Evolutionary conservation across 2,797 vertebrate species (phyloP), one percentile per base, ranked within the genome.

Genomic region (Sylvia borin): DNA sequence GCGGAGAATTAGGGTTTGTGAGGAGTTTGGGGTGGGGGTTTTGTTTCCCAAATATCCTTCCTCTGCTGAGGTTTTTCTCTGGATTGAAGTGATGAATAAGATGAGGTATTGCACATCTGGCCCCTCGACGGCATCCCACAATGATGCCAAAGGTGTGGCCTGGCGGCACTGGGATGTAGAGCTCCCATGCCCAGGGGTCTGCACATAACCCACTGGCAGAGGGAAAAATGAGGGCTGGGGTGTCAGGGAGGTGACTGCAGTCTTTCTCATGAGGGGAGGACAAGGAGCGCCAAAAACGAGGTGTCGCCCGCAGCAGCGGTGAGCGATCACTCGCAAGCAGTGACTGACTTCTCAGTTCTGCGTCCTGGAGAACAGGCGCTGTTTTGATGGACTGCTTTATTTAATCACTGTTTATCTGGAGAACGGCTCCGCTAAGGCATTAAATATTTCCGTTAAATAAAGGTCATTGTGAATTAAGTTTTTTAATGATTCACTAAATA

Each of bases 381-480:
- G 89, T 95, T 93, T 92, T 75, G 95, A 81, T 83, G 85, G 88
- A 71, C 92, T 83, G 84, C 55, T 94, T 93, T 86, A 90, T 92
- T 86, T 95, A 90, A 85, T 94, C 80, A 90, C 78, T 77, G 47
- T 93, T 77, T 90, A 82, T 81, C 67, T 80, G 76, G 18, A 61
- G 83, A 93, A 60, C 1, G 32, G 57, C 82, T 94, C 71, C 0
- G 5, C 75, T 68, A 90, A 68, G 73, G n/a, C 82, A 82, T 92
- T 78, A 89, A 90, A 93, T 94, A 88, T 90, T 96, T 88, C 84
- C 8, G 5, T 68, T 76, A 93, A 93, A 88, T 88, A 96, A 97
- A 96, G 94, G 83, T 94, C 93, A 77, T 58, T 78, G 68, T 80
- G 54, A 85, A 92, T 95, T 95, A 95, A 86, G 83, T 93, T 96